Evolutionary conservation across 2,113 vertebrate species (phyloP), one percentile per base, ranked within the genome.

Genomic region (pig (Sus scrofa)): DNA sequence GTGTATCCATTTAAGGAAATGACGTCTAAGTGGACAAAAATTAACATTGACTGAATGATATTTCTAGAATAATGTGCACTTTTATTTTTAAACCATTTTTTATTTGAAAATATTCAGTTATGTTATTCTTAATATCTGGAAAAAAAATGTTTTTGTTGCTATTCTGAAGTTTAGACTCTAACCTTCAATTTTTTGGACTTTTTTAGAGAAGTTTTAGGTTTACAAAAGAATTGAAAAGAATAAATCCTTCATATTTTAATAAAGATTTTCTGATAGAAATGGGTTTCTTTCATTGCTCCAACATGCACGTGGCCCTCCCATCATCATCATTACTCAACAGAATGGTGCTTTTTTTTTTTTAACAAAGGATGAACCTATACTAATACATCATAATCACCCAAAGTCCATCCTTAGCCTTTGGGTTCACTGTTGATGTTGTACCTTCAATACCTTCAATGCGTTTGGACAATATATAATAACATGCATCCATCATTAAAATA

Each of bases 231-330:
- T 5, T 39, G 30, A 32, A 10, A 54, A 14, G 62, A 13, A 75
- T 39, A 82, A 39, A 74, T 67, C 14, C 27, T 32, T 83, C 75
- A 73, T 60, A 71, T 92, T 56, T 79, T 74, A 91, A 44, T 39
- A 74, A 67, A 77, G 2, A 44, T 50, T 81, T 87, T 91, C 3
- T 8, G 84, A 52, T 24, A 70, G 14, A 89, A 92, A 62, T 58
- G 9, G 77, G 6, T 44, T 44, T 44, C 44, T 39, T 2, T 24
- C 19, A 14, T 79, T 63, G 20, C 7, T 18, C 16, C 32, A 19
- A 6, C 32, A 68, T 0, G 1, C 26, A 1, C 14, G 30, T 11
- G 27, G 16, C n/a, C 8, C 65, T n/a, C 24, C 50, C 22, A 13
- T 26, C 54, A n/a, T 39, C 60, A 92, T 26, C 27, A 70, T n/a